Conservation (phyloP, 2,797 vertebrate species). For the Discoglossus pictus region DNA sequence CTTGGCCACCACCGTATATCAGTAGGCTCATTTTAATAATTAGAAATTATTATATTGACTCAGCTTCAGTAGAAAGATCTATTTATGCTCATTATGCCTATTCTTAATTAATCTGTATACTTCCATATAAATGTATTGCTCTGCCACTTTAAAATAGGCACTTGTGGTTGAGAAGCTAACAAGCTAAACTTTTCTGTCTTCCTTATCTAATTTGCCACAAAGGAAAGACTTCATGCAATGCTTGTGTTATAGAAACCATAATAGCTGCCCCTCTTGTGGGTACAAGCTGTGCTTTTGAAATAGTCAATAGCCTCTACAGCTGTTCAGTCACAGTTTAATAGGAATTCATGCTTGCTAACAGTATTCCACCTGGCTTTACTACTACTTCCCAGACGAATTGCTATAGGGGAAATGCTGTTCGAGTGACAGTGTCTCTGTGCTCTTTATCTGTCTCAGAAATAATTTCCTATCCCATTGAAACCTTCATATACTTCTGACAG, state of each 20-base stretch:
- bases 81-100: no score
- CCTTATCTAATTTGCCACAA: slow-evolving; percentile 27
- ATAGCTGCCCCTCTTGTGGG: slow-evolving; percentile 24
- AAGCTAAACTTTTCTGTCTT: slow-evolving; percentile 33
- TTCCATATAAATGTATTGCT: no score
- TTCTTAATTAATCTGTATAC: no score
- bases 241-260: slow-evolving; percentile 12
- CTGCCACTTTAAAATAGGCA: slow-evolving; percentile 11
- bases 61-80: no score
- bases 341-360: slow-evolving; percentile 29
- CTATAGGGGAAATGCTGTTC: slow-evolving; percentile 17
- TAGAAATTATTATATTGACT: no score
- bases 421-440: slow-evolving; percentile 19
- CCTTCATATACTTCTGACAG: slow-evolving; percentile 24
- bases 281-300: slow-evolving; percentile 39
- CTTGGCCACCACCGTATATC: no score
- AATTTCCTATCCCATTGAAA: slow-evolving; percentile 26
- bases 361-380: slow-evolving; percentile 26
- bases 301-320: slow-evolving; percentile 38
- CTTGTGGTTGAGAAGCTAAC: slow-evolving; percentile 28
- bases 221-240: slow-evolving; percentile 36
- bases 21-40: no score
- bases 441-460: slow-evolving; percentile 26
- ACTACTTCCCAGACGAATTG: slow-evolving; percentile 15
- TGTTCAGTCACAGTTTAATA: slow-evolving; percentile 46